Conservation (phyloP, 2,113 vertebrate species). For the Rhagologus leucostigma region DNA sequence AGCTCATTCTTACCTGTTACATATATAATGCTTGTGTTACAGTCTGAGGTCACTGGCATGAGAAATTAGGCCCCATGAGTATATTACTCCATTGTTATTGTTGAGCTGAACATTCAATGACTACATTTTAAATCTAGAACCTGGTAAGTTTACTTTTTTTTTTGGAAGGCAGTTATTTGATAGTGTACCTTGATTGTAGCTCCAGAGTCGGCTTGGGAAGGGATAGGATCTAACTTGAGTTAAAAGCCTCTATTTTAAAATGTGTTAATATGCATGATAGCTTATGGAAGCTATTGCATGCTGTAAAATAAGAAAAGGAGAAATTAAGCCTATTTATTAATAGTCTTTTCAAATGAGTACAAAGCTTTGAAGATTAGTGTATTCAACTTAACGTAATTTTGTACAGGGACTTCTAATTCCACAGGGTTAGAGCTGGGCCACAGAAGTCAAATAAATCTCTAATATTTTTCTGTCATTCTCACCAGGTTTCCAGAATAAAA, state of each 20-base stretch:
- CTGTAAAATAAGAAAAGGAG: background rate
- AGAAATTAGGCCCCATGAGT: background rate
- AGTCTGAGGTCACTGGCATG: background rate
- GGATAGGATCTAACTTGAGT: background rate
- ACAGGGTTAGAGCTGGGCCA: background rate
- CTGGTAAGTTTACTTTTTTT: background rate
- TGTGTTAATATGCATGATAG: background rate
- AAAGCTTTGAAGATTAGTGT: background rate
- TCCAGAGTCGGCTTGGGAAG: background rate
- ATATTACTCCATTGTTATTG: background rate
- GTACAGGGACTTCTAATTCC: conserved; percentile 4
- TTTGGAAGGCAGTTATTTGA: background rate
- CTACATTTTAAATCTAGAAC: background rate
- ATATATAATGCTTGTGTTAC: background rate
- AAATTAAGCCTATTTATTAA: background rate
- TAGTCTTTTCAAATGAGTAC: background rate
- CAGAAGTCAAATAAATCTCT: conserved; percentile 18
- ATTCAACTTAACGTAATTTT: background rate
- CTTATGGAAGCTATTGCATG: background rate
- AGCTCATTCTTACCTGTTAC: background rate
- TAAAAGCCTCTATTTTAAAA: background rate
- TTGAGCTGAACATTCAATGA: background rate
- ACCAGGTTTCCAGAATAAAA: conserved; percentile 91
- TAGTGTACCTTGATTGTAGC: background rate
- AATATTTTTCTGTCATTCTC: conserved; percentile 56